Evolutionary conservation across 2,888 invertebrate genomes (phyloP), one percentile per base, ranked within the genome.

Genomic region (Schrankia costaestrigalis): DNA sequence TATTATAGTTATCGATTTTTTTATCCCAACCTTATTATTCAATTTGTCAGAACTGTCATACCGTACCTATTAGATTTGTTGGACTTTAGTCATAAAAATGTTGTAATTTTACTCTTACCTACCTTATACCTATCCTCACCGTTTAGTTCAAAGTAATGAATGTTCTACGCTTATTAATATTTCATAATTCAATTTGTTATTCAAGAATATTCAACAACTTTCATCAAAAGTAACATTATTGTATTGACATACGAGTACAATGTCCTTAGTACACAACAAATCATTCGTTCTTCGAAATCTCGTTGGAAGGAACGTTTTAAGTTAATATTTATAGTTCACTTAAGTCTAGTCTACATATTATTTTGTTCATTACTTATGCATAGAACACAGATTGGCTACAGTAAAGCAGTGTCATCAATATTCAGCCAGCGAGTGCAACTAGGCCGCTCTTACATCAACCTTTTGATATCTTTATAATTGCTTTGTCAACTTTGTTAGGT

Each of bases 281-380:
- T 33, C 14, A 21, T 37, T 52, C 26, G 47, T 58, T 55, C 43
- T 34, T 53, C 47, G 56, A 56, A 56, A 38, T 54, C 46, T 44
- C 46, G 51, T 52, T 54, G 47, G 44, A 61, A 46, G 56, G 62
- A 57, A 14, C 54, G 56, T 59, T 62, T 56, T 37, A 57, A 65
- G 76, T 71, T 71, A 75, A 80, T 79, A 79, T 79, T 81, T 80
- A 78, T 76, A 68, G 68, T 68, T 61, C 66, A 69, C 74, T 75
- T 64, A 63, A 71, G 72, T 77, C 72, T 73, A 71, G 71, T 63
- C 65, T 69, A 66, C 74, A 77, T 21, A 21, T 7, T 78, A 81
- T 83, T 81, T 81, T 81, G 74, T 75, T 71, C 74, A 84, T 84
- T 83, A 86, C 75, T 83, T 83, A 83, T 83, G 85, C 83, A 84